Evolutionary conservation across 1,140 invertebrate genomes (phyloP).

Genomic region (Lepidurus packardi): DNA sequence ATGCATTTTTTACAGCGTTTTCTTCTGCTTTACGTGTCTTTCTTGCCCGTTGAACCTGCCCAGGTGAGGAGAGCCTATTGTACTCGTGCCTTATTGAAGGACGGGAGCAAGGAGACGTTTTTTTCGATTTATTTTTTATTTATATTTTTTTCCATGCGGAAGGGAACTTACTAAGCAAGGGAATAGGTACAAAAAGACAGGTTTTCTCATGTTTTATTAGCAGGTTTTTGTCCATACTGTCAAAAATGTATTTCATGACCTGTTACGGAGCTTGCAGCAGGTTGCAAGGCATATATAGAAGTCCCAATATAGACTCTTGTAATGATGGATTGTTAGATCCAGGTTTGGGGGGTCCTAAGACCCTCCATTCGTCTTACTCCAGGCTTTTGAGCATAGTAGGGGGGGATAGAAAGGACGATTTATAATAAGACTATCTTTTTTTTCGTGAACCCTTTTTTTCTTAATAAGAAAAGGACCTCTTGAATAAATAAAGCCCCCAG

Average conservation of each 20-base stretch:
- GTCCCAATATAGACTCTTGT: neutral
- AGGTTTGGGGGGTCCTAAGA: neutral
- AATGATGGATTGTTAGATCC: neutral
- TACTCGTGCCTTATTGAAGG: constrained; percentile 15
- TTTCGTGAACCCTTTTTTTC: too few species aligned
- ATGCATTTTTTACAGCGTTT: neutral
- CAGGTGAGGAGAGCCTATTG: constrained; percentile 13
- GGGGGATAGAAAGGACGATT: too few species aligned
- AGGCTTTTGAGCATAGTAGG: too few species aligned
- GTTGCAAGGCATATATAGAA: neutral
- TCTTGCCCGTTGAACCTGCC: constrained; percentile 16
- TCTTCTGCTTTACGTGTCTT: constrained; percentile 3
- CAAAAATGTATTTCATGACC: neutral
- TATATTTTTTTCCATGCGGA: neutral
- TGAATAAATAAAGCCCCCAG: too few species aligned
- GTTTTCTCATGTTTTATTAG: neutral
- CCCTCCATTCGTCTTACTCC: too few species aligned
- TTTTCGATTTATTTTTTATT: neutral
- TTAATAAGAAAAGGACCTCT: too few species aligned
- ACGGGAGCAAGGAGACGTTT: too few species aligned
- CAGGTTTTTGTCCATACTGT: neutral
- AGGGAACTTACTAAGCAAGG: neutral
- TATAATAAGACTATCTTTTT: too few species aligned
- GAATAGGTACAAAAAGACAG: neutral
- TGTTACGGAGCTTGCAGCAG: neutral